Conservation (phyloP, 2,113 vertebrate genomes). For the Sorex fumeus region DNA sequence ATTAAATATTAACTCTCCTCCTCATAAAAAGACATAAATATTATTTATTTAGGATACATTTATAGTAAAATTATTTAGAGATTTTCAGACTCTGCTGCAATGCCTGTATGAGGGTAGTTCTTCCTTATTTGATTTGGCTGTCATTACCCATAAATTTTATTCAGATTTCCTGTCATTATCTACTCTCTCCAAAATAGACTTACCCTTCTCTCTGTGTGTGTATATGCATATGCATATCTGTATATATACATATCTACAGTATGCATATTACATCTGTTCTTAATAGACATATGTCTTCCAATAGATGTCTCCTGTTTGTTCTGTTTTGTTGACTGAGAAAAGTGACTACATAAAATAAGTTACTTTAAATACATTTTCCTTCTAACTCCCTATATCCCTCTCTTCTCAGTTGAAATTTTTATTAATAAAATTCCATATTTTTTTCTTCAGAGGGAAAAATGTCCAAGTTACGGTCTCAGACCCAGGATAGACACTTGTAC, state of each 20-base stretch:
- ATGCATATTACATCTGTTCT: not conserved
- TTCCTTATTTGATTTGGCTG: slow-evolving; percentile 50
- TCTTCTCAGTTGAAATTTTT: not conserved
- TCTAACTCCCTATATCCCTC: not conserved
- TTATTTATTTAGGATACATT: slow-evolving; percentile 70
- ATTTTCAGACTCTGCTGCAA: slow-evolving; percentile 33
- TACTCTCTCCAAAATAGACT: not conserved
- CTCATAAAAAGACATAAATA: slow-evolving; percentile 28
- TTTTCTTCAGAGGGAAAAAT: not conserved
- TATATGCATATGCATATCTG: not conserved
- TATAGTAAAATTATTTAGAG: slow-evolving; percentile 32
- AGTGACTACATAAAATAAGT: not conserved
- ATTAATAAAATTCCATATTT: not conserved
- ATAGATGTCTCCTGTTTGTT: not conserved
- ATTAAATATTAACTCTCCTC: slow-evolving; percentile 71
- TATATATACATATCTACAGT: not conserved
- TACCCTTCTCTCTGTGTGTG: not conserved
- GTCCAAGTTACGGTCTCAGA: not conserved
- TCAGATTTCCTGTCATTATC: not conserved
- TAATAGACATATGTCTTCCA: not conserved
- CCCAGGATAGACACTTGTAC: not conserved
- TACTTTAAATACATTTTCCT: not conserved
- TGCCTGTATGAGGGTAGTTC: not conserved
- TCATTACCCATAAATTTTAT: slow-evolving; percentile 29
- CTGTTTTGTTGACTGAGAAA: not conserved